Base-by-base conservation (phyloP, 1,140 invertebrate species). In the Tetramorium alpestre region DNA sequence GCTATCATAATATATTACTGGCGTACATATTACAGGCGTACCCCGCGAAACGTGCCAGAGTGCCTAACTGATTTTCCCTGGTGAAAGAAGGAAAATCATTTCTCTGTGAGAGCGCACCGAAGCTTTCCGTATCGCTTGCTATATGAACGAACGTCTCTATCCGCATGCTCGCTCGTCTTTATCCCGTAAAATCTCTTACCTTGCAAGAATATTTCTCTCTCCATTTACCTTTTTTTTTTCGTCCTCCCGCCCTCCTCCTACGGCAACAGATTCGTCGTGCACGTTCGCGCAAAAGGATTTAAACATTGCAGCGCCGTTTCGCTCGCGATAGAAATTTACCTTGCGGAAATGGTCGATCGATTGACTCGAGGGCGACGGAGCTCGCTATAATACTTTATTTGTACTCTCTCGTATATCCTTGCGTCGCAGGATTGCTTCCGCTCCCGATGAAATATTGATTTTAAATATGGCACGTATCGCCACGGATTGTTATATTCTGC, bases 151-250 rank as follows among this genome's bases (percentile, higher is more conserved):
- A 69, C 44, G 56, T 81, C 67, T 82, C 38, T 28, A 67, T 86
- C 65, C 86, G 72, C 22, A 18, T 70, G 11, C 65, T 44, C 41
- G 62, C 11, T 8, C 25, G 7, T 41, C 72, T 76, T 85, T 87
- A 87, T 87, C 86, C 86, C 54, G 1, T 16, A 62, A 85, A 87
- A 87, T 87, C 86, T 75, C 86, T 60, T 60, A 84, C 64, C 81
- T 86, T 56, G 84, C 84, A 60, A 86, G 77, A 85, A 91, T 85
- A 84, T 87, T 76, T 87, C 72, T 33, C 11, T 85, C 70, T 25
- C 72, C 22, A 22, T 44, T 60, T 77, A 25, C 25, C 18, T 51
- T 41, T 87, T 44, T 62, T 85, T 44, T 60, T 44, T 44, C n/a
- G 13, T 58, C 5, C 56, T 13, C 22, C 51, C 18, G 1, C 28